Percentiles rank a stretch among this genome's conserved stretches.
These are phyloP conservation scores for Aspiorhynchus laticeps DNA, from an alignment of 2,113 vertebrate genomes.

Conservation along the genomic window DNA sequence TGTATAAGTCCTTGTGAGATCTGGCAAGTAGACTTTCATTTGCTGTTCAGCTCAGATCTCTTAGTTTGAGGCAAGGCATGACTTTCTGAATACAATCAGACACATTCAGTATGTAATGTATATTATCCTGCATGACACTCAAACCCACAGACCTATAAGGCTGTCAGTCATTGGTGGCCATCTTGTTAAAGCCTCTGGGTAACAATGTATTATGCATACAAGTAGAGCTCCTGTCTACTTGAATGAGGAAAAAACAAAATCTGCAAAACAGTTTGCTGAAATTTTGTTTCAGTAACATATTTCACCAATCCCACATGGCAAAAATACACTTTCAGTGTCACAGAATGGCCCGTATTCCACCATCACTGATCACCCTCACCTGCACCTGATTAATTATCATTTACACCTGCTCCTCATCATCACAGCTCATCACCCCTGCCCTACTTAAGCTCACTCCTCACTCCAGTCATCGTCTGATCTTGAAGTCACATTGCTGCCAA, in stretches of 20 bases:
- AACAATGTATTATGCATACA: slow-evolving; percentile 2
- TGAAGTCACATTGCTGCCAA: too few relatives aligned
- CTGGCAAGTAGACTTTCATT: background rate
- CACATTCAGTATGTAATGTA: background rate
- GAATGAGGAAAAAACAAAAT: background rate
- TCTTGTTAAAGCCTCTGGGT: slow-evolving; percentile 7
- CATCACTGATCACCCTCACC: too few relatives aligned
- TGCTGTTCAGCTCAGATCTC: slow-evolving; percentile 9
- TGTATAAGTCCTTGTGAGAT: background rate
- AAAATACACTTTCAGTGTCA: too few relatives aligned
- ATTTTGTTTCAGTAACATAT: background rate
- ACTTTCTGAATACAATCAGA: slow-evolving; percentile 17
- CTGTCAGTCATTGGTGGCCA: background rate
- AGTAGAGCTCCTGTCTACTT: background rate
- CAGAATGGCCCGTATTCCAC: too few relatives aligned
- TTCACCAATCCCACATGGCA: background rate
- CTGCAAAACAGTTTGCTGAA: background rate
- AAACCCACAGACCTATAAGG: background rate
- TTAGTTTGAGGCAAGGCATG: slow-evolving; percentile 34
- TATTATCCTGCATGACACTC: background rate
- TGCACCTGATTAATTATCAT: too few relatives aligned
- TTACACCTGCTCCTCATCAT: too few relatives aligned
- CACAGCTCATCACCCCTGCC: too few relatives aligned
- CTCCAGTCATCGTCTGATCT: too few relatives aligned
- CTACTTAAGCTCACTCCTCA: too few relatives aligned